These are phyloP conservation scores for Tenthredo notha DNA, from an alignment of 2,888 invertebrate genomes.

Conservation along the genomic window DNA sequence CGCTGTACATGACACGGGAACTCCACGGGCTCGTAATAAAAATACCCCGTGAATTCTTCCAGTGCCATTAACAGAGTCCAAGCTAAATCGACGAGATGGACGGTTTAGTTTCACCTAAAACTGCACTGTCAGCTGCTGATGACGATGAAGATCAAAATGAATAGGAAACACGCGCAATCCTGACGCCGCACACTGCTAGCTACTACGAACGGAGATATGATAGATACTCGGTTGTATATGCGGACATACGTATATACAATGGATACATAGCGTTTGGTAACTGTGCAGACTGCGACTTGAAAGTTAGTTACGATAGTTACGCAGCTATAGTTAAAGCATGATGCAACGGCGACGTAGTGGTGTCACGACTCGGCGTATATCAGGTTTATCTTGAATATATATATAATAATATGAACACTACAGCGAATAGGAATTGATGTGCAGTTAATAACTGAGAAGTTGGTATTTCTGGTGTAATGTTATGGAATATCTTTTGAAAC, in stretches of 20 bases:
- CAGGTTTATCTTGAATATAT: background rate
- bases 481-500: background rate
- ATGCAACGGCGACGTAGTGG: constrained; percentile 20
- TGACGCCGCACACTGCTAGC: background rate
- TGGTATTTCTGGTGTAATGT: background rate
- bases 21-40: constrained; percentile 78
- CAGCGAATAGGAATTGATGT: background rate
- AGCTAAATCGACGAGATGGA: constrained; percentile 60
- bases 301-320: constrained; percentile 28
- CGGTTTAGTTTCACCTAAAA: background rate
- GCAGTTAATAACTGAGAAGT: background rate
- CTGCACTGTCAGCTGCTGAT: constrained; percentile 17
- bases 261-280: background rate
- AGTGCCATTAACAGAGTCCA: constrained; percentile 89
- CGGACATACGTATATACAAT: background rate
- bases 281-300: constrained; percentile 13
- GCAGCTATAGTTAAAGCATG: constrained; percentile 7
- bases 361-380: background rate
- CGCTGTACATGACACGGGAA: constrained; percentile 79
- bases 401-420: background rate
- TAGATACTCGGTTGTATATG: background rate
- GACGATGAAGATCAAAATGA: background rate
- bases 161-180: background rate
- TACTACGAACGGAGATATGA: background rate
- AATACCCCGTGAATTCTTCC: constrained; percentile 92